phyloP scores from a whole-genome alignment of 2,888 invertebrate genomes.

The Drosophila mulleri region DNA sequence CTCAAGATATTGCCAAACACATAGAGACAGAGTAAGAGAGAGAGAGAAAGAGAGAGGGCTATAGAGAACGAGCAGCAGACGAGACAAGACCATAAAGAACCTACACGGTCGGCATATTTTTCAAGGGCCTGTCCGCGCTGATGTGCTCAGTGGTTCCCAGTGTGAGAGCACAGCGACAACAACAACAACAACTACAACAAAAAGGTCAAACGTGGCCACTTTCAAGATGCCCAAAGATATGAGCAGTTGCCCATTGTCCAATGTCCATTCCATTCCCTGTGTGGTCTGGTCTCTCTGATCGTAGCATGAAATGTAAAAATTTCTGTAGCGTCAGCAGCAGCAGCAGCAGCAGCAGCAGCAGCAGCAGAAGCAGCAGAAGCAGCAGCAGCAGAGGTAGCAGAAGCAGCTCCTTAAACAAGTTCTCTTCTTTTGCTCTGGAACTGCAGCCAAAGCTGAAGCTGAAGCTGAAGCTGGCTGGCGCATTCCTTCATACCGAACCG shows the following conservation, averaged over 20 bases:
- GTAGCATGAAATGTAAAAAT: conserved; percentile 59
- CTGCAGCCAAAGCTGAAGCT: conserved; percentile 32
- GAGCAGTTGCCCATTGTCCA: conserved; percentile 44
- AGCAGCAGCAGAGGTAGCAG: conserved; percentile 16
- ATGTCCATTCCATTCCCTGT: conserved; percentile 51
- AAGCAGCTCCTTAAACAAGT: conserved; percentile 71
- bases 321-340: conserved; percentile 54
- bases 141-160: conserved; percentile 48
- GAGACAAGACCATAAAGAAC: conserved; percentile 67
- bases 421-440: conserved; percentile 48
- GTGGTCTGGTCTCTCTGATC: conserved; percentile 50
- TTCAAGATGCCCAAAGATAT: conserved; percentile 56
- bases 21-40: conserved; percentile 1
- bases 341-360: conserved; percentile 35
- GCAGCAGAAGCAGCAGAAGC: conserved; percentile 41
- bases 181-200: conserved; percentile 23
- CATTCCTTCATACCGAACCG: conserved; percentile 56
- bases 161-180: conserved; percentile 38
- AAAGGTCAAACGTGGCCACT: conserved; percentile 82
- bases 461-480: conserved; percentile 44
- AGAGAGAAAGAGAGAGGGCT: not conserved
- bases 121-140: conserved; percentile 64
- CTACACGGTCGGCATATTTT: conserved; percentile 61
- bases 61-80: conserved; percentile 30
- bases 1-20: conserved; percentile 9